These are phyloP conservation scores for Sebastes umbrosus DNA, from an alignment of 2,797 vertebrate species.

Conservation along the genomic window DNA sequence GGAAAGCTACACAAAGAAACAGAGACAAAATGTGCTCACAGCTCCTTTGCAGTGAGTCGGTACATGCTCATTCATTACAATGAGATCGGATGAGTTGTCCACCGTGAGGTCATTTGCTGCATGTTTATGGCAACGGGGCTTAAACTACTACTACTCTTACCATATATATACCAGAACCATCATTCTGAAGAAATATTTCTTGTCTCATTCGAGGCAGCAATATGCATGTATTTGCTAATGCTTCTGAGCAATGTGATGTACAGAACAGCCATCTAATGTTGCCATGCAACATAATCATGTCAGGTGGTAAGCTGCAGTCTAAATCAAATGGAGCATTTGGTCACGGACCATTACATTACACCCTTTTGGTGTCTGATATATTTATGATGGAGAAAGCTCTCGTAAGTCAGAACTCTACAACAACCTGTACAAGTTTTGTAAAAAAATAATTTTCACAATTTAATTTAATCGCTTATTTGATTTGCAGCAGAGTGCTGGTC, in stretches of 20 bases:
- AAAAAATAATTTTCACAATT: background rate
- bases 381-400: background rate
- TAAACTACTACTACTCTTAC: background rate
- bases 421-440: background rate
- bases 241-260: background rate
- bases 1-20: background rate
- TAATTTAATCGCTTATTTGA: background rate
- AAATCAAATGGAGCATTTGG: background rate
- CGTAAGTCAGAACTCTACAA: background rate
- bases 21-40: conserved; percentile 5
- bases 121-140: background rate
- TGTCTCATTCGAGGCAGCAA: background rate
- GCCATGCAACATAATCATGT: background rate
- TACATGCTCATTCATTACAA: background rate
- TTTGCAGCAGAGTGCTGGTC: background rate
- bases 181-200: background rate
- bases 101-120: background rate
- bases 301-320: background rate
- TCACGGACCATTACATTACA: background rate
- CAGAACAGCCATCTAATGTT: background rate
- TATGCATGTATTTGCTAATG: background rate
- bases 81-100: background rate
- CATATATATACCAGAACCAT: no score
- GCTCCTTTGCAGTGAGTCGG: background rate
- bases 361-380: background rate